Evolutionary conservation across 2,888 invertebrate species (phyloP), one percentile per base, ranked within the genome.

Genomic region (Xanthorhoe spadicearia): DNA sequence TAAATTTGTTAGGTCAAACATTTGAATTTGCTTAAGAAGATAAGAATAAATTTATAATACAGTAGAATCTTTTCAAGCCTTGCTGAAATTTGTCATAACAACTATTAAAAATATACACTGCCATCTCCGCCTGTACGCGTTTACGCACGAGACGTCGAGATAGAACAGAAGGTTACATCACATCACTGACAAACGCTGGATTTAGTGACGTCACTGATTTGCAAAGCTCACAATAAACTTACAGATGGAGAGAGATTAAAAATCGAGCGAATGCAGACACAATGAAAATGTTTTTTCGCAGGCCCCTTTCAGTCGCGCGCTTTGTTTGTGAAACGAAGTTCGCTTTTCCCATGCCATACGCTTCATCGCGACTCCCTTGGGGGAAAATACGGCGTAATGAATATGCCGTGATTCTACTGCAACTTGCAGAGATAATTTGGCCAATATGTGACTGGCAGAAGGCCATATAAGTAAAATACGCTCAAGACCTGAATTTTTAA

Each of bases 301-400:
- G 85, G 84, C 86, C 90, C 86, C 87, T 89, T 89, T 89, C 89
- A 89, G 85, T 78, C 85, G 77, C 72, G 76, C 76, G 89, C 89
- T 89, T 90, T 92, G 92, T 91, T 92, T 92, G 89, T 90, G 84
- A 86, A 92, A 91, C 89, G 89, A 91, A 92, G 87, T 92, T 91
- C 88, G 78, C 86, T 89, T 88, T 83, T 88, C 81, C 83, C 85
- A 83, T 84, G 54, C 55, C 53, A 51, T 71, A 85, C 86, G 88
- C 84, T 89, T 86, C 89, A 88, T 89, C 82, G 83, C 86, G 80
- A 87, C 84, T 82, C 84, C 84, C 85, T 84, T 71, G 78, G 81
- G 80, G 81, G 78, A 80, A 83, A 87, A 87, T 88, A 86, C 83
- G 79, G 83, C 86, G 87, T 88, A 88, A 89, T 89, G 88, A 90